Base-by-base conservation (phyloP, 1,140 invertebrate species). In the Pentalonia nigronervosa region DNA sequence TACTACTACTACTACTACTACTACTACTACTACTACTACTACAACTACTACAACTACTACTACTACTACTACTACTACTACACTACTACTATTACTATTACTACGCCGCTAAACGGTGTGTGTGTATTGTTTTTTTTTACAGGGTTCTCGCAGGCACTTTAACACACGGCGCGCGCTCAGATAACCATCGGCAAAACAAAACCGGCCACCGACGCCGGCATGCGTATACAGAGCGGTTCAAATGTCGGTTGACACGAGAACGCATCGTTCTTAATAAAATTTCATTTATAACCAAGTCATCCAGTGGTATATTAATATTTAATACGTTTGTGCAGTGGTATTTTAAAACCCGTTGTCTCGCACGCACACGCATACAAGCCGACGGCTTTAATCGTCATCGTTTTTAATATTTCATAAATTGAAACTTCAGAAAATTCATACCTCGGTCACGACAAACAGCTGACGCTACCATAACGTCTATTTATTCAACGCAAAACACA, bases 181-280 rank as follows among this genome's bases (percentile, higher is more conserved):
- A 92, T 92, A 92, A 92, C 91, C 67, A 92, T 92, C 91, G 76
- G 91, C 91, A 92, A 92, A 92, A 92, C 91, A 84, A 92, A 92
- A 50, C 81, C 91, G 76, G 14, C 76, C 90, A 67, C 47, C 91
- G 91, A 20, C 67, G 90, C 47, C 91, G 91, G 20, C 76, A 14
- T 30, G 25, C 7, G 45, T 25, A 84, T 92, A 92, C 91, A 84
- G 91, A 92, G 91, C 91, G 91, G 47, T 84, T 53, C 86, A 50
- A 87, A 48, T 87, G 11, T n/a, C 30, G 30, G n/a, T 30, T 14
- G 25, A 67, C 60, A 30, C 60, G 60, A 17, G 25, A 76, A n/a
- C 14, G 60, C 60, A 76, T 76, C 60, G 14, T 17, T 30, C 4
- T 14, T 20, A n/a, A 76, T 76, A 76, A 76, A 76, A 67, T 67